Percentiles rank a stretch among this genome's conserved stretches.
Evolutionary conservation across 1,140 invertebrate species (phyloP).

Genomic region (Varroa destructor): DNA sequence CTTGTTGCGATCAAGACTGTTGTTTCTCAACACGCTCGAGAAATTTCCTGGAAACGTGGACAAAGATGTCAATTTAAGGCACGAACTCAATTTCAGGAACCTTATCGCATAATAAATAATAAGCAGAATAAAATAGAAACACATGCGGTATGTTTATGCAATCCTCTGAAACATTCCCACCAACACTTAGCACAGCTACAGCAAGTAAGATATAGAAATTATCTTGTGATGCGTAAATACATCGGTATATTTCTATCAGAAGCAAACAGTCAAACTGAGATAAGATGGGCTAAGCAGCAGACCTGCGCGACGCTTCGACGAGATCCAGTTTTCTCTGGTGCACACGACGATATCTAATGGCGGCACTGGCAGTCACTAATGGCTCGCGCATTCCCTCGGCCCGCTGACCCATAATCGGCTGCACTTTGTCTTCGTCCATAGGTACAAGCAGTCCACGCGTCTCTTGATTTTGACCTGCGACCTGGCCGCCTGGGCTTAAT

Average conservation of each 20-base stretch:
- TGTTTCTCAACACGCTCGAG: not conserved
- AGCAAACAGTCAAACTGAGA: not conserved
- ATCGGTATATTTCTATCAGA: no score
- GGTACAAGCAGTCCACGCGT: no score
- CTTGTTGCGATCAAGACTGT: constrained; percentile 2
- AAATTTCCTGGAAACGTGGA: not conserved
- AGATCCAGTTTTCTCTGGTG: constrained; percentile 15
- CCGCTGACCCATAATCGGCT: not conserved
- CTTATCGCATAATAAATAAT: no score
- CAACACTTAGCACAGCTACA: no score
- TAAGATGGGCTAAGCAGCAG: not conserved
- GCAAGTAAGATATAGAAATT: no score
- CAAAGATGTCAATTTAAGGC: not conserved
- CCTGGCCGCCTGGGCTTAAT: no score
- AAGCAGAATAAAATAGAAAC: no score
- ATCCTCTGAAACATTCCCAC: no score
- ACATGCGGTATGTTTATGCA: no score
- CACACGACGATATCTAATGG: not conserved
- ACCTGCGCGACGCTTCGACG: constrained; percentile 21
- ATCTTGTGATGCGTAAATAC: no score
- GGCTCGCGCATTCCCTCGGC: not conserved
- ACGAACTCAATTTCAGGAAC: not conserved
- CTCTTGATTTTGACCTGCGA: no score
- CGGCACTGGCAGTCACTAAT: not conserved
- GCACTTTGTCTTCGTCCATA: no score